A percentile compares a stretch with the other conserved stretches of the same genome.
Conservation (phyloP, 2,797 vertebrate species). For the Sylvilagus floridanus region DNA sequence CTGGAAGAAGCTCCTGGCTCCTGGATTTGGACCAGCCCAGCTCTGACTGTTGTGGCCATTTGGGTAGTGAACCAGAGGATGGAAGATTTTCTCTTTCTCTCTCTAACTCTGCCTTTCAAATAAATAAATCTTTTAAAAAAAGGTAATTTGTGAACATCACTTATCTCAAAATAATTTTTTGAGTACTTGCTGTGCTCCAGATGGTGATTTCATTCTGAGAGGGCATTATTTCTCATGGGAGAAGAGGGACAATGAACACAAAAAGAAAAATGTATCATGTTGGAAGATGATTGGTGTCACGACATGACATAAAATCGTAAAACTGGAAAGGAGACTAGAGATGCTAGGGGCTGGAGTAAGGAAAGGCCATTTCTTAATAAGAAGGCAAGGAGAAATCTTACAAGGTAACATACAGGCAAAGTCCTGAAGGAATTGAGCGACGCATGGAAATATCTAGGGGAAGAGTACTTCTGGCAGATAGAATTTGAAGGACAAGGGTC, state of each 20-base stretch:
- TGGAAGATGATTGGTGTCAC: neutral
- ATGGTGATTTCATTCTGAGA: neutral
- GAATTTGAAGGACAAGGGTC: neutral
- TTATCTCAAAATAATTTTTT: neutral
- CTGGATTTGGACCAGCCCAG: too few species aligned
- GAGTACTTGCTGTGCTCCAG: neutral
- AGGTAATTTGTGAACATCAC: neutral
- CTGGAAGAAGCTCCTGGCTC: too few species aligned
- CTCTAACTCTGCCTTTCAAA: too few species aligned
- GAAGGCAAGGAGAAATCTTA: neutral
- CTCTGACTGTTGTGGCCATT: too few species aligned
- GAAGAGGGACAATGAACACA: neutral
- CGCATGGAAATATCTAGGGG: neutral
- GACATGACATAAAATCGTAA: neutral
- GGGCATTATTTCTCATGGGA: neutral
- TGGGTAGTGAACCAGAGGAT: too few species aligned
- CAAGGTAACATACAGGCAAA: neutral
- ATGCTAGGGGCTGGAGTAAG: neutral
- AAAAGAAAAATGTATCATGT: neutral
- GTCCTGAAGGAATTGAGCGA: neutral
- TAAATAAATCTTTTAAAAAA: too few species aligned
- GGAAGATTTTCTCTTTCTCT: too few species aligned
- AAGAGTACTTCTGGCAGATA: neutral
- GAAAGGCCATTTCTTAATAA: neutral
- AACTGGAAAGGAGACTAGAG: neutral